These are phyloP conservation scores for Botrylloides violaceus DNA, from an alignment of 23 tunicate species.

Conservation along the genomic window DNA sequence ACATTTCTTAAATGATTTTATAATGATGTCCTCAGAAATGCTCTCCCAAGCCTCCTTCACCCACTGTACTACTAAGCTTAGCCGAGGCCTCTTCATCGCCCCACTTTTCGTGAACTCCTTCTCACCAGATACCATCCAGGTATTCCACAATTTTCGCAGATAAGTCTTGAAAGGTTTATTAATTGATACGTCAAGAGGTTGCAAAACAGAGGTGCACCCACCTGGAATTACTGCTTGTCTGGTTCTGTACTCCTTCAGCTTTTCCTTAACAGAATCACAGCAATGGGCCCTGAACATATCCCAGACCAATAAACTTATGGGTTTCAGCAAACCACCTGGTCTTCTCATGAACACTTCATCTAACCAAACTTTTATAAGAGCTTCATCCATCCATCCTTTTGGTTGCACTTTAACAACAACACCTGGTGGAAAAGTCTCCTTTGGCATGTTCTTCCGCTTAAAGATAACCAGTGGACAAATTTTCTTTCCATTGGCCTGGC, in stretches of 20 bases:
- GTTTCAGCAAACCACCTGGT: conserved; percentile 22
- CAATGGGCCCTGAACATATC: conserved; percentile 28
- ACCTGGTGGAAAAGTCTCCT: conserved; percentile 26
- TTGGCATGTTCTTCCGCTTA: conserved; percentile 16
- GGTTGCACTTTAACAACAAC: conserved; percentile 28
- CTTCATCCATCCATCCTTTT: conserved; percentile 43
- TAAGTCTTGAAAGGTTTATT: too few relatives aligned
- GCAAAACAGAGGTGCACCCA: conserved; percentile 19
- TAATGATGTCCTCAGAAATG: too few relatives aligned
- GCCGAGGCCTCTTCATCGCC: background rate
- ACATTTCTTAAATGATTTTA: too few relatives aligned
- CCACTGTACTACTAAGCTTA: conserved; percentile 13
- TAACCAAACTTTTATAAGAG: conserved; percentile 8
- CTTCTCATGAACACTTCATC: conserved; percentile 26
- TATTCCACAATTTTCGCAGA: too few relatives aligned
- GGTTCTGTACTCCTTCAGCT: background rate
- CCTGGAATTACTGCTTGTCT: conserved; percentile 23
- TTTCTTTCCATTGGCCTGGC: background rate
- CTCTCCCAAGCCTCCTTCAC: conserved; percentile 18
- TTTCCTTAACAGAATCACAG: conserved; percentile 17
- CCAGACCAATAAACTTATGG: conserved; percentile 18
- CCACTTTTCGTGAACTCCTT: too few relatives aligned
- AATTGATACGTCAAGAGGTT: too few relatives aligned
- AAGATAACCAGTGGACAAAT: conserved; percentile 15
- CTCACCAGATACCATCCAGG: background rate